phyloP scores from a whole-genome alignment of 2,888 invertebrate genomes.

The Sericinus montela region DNA sequence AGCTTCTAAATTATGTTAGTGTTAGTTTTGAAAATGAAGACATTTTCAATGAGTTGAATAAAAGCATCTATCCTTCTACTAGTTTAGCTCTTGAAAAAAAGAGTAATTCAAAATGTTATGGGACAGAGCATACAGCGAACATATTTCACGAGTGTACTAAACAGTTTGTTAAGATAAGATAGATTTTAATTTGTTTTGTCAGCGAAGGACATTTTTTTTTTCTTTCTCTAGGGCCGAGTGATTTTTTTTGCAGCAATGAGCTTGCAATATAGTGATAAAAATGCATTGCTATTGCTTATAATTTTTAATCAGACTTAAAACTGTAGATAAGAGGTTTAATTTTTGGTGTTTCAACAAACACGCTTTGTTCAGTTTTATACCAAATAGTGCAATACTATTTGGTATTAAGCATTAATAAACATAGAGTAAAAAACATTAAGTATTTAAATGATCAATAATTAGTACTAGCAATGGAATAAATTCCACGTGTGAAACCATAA shows the following conservation, averaged over 20 bases:
- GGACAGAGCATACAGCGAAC: slow-evolving; percentile 42
- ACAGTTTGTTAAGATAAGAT: slow-evolving; percentile 68
- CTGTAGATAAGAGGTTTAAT: no score
- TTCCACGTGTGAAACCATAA: no score
- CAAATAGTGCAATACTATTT: no score
- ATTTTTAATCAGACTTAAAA: no score
- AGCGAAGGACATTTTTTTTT: slow-evolving; percentile 56
- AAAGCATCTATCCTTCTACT: slow-evolving; percentile 31
- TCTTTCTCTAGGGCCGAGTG: slow-evolving; percentile 10
- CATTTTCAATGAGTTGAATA: slow-evolving; percentile 27
- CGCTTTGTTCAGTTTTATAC: no score
- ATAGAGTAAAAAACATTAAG: no score
- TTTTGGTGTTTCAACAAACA: no score
- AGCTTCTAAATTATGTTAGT: slow-evolving; percentile 6
- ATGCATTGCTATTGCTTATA: no score
- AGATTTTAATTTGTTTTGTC: slow-evolving; percentile 71
- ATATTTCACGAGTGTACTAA: slow-evolving; percentile 65
- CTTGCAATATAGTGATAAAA: no score
- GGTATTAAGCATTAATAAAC: no score
- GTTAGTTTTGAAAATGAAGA: slow-evolving; percentile 24
- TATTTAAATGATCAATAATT: no score
- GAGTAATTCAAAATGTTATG: slow-evolving; percentile 44
- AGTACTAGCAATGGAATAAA: no score
- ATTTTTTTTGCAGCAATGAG: not conserved
- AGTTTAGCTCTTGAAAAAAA: slow-evolving; percentile 29